Conservation (phyloP, 2,797 vertebrate genomes). For the Tapirus indicus region DNA sequence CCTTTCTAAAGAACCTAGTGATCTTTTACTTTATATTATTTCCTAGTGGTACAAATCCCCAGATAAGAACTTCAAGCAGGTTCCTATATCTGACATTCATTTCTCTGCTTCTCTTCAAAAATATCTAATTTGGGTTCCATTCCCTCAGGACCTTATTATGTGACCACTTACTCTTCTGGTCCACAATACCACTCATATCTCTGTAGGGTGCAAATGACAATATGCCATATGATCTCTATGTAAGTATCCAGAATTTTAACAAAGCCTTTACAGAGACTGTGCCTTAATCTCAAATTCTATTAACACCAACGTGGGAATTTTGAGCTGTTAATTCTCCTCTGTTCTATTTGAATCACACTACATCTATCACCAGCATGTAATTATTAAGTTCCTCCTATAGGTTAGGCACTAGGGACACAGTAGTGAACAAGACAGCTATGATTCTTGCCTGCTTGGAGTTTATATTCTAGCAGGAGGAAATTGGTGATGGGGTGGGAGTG, state of each 20-base stretch:
- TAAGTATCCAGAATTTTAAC: background rate
- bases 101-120: background rate
- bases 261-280: background rate
- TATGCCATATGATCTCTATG: background rate
- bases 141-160: background rate
- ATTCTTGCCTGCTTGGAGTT: background rate
- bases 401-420: background rate
- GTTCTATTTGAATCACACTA: background rate
- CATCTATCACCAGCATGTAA: background rate
- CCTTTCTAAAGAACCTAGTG: background rate
- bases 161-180: background rate
- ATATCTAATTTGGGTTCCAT: background rate
- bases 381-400: background rate
- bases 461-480: background rate
- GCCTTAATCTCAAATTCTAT: background rate
- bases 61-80: background rate
- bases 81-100: background rate
- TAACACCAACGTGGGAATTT: background rate
- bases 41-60: background rate
- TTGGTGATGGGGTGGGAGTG: fast-evolving
- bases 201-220: background rate
- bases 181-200: background rate
- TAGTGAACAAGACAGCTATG: background rate
- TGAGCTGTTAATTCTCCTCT: background rate
- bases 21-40: background rate